Percentiles rank a stretch among this genome's conserved stretches.
phyloP scores from a whole-genome alignment of 2,797 vertebrate species.

The Hyperoplus immaculatus region DNA sequence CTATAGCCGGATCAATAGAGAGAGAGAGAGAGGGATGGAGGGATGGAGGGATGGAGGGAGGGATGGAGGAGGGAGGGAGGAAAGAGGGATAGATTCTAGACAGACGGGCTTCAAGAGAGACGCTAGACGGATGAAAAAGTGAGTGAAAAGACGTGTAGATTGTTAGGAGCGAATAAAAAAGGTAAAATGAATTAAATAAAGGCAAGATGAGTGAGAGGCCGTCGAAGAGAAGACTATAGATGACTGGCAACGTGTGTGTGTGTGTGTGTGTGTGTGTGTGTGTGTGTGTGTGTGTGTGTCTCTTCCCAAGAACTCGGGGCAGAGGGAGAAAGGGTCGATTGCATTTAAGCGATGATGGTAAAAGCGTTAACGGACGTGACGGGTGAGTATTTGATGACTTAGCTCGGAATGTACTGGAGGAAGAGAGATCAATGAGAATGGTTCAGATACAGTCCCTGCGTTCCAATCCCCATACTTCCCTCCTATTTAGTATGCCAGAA shows the following conservation, averaged over 20 bases:
- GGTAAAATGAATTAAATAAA: conserved; percentile 48
- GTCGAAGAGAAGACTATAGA: conserved; percentile 27
- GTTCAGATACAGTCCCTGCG: too few relatives aligned
- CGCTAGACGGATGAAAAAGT: conserved; percentile 55
- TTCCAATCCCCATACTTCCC: too few relatives aligned
- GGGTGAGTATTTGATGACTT: conserved; percentile 50
- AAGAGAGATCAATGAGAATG: conserved; percentile 11
- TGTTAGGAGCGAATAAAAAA: conserved; percentile 40
- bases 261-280: too few relatives aligned
- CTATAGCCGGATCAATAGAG: conserved; percentile 88
- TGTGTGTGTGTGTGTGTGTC: too few relatives aligned
- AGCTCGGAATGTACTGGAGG: conserved; percentile 41
- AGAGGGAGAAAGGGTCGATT: too few relatives aligned
- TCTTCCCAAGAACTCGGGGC: too few relatives aligned
- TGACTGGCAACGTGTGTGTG: conserved; percentile 33
- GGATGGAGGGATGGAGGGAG: conserved; percentile 53
- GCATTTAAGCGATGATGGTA: conserved; percentile 23
- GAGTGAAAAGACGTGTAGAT: conserved; percentile 17
- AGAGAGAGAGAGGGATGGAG: conserved; percentile 59
- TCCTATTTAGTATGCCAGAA: too few relatives aligned
- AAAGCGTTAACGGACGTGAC: conserved; percentile 64
- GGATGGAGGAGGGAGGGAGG: conserved; percentile 40
- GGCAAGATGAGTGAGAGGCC: conserved; percentile 36
- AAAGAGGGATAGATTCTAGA: conserved; percentile 62
- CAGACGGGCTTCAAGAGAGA: conserved; percentile 58